A percentile compares a stretch with the other conserved stretches of the same genome.
phyloP scores from a whole-genome alignment of 1,140 invertebrate species.

The Drosophila subpulchrella region DNA sequence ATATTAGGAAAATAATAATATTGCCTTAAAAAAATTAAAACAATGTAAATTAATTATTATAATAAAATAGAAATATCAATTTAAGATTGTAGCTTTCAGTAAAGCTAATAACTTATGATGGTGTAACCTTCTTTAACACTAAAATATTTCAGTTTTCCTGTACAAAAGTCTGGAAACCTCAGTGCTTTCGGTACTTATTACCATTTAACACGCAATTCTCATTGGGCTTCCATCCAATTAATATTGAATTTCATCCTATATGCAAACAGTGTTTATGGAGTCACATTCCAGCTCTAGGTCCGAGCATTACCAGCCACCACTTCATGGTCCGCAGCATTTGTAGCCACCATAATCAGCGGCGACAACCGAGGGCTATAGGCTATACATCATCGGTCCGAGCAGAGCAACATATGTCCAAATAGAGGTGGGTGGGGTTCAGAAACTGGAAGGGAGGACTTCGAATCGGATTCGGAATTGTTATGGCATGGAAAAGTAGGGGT shows the following conservation, averaged over 20 bases:
- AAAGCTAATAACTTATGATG: no score
- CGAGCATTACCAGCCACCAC: constrained; percentile 53
- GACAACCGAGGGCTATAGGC: constrained; percentile 43
- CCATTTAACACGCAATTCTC: constrained; percentile 8
- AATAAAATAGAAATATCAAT: no score
- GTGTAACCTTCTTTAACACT: no score
- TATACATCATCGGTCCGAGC: constrained; percentile 55
- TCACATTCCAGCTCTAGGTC: neutral
- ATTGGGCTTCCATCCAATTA: constrained; percentile 29
- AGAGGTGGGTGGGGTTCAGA: constrained; percentile 44
- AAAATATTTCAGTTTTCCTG: neutral
- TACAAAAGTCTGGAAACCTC: neutral
- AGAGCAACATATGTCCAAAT: constrained; percentile 77
- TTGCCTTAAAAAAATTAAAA: no score
- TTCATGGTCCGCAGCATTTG: constrained; percentile 58
- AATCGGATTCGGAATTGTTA: neutral
- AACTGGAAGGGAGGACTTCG: constrained; percentile 5
- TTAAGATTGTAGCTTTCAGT: no score
- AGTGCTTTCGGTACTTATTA: neutral
- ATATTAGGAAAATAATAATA: no score
- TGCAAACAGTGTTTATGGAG: constrained; percentile 17
- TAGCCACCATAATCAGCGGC: constrained; percentile 66
- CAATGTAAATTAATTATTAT: no score
- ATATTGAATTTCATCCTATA: constrained; percentile 34
- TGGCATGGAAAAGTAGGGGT: neutral